Conservation (phyloP, 2,113 vertebrate genomes). For the Amia ocellicauda region DNA sequence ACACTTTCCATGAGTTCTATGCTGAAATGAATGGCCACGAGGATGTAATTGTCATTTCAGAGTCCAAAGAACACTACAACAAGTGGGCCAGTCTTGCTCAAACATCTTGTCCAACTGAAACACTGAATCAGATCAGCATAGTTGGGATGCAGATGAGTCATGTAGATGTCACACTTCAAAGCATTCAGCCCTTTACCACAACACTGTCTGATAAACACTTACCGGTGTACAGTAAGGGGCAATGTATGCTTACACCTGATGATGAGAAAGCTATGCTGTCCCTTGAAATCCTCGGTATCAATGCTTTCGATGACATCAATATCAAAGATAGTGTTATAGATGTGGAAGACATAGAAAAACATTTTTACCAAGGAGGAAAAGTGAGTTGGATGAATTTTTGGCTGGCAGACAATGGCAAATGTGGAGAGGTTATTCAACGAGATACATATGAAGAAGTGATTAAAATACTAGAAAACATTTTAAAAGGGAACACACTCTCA, state of each 20-base stretch:
- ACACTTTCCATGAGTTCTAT: constrained; percentile 63
- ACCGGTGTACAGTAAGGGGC: constrained; percentile 39
- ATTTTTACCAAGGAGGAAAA: constrained; percentile 66
- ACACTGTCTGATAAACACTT: constrained; percentile 40
- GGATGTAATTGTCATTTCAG: constrained; percentile 52
- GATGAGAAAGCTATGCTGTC: constrained; percentile 59
- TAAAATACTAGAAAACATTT: constrained; percentile 39
- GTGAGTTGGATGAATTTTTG: constrained; percentile 68
- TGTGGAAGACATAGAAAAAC: constrained; percentile 50
- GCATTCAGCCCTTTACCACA: constrained; percentile 38
- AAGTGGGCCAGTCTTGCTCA: constrained; percentile 61
- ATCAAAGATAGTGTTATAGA: constrained; percentile 38
- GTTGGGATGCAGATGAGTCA: constrained; percentile 63
- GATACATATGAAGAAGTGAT: constrained; percentile 48
- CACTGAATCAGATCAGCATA: constrained; percentile 51
- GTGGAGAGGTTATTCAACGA: constrained; percentile 55
- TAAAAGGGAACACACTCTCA: background rate
- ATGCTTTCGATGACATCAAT: constrained; percentile 55
- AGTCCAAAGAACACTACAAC: constrained; percentile 50
- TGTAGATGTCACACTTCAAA: constrained; percentile 54
- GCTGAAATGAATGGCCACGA: constrained; percentile 58
- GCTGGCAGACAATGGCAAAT: constrained; percentile 55
- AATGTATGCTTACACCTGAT: constrained; percentile 34
- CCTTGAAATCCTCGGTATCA: constrained; percentile 60
- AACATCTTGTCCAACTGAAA: constrained; percentile 36